phyloP scores from a whole-genome alignment of 1,140 invertebrate genomes.

The Cydia amplana region DNA sequence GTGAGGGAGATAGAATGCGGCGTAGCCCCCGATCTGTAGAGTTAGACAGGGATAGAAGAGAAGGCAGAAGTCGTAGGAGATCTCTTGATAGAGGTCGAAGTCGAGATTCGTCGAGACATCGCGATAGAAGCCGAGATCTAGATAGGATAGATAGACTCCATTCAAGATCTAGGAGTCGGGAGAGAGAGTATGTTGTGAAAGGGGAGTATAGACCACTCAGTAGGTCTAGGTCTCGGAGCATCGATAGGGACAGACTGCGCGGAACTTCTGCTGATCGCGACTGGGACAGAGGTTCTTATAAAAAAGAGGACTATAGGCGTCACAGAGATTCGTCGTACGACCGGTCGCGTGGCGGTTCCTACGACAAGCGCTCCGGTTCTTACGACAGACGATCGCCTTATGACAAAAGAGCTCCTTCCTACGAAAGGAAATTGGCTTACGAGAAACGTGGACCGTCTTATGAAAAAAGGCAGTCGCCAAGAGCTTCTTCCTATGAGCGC shows the following conservation, averaged over 20 bases:
- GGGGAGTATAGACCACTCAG: conserved; percentile 74
- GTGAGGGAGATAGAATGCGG: conserved; percentile 69
- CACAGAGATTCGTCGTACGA: conserved; percentile 71
- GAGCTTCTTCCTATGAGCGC: conserved; percentile 71
- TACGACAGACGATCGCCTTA: conserved; percentile 68
- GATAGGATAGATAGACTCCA: conserved; percentile 71
- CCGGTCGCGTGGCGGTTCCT: conserved; percentile 69
- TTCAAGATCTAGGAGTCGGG: conserved; percentile 78
- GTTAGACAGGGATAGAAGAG: conserved; percentile 60
- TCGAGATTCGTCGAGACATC: conserved; percentile 56
- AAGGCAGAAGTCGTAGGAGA: conserved; percentile 58
- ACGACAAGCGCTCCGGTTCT: conserved; percentile 53
- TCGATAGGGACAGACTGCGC: conserved; percentile 70
- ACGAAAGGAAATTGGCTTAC: conserved; percentile 69
- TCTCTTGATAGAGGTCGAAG: conserved; percentile 58
- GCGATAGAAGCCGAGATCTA: conserved; percentile 61
- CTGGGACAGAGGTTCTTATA: conserved; percentile 76
- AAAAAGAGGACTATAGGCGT: conserved; percentile 77
- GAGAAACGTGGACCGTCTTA: conserved; percentile 63
- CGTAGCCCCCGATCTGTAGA: conserved; percentile 66
- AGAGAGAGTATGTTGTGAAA: conserved; percentile 77
- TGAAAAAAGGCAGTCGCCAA: conserved; percentile 70
- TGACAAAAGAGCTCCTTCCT: conserved; percentile 71
- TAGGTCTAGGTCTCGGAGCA: conserved; percentile 69
- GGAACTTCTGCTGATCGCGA: conserved; percentile 66